These are phyloP conservation scores for Sinopyrophorus schimmeli DNA, from an alignment of 2,888 invertebrate genomes.

Conservation along the genomic window DNA sequence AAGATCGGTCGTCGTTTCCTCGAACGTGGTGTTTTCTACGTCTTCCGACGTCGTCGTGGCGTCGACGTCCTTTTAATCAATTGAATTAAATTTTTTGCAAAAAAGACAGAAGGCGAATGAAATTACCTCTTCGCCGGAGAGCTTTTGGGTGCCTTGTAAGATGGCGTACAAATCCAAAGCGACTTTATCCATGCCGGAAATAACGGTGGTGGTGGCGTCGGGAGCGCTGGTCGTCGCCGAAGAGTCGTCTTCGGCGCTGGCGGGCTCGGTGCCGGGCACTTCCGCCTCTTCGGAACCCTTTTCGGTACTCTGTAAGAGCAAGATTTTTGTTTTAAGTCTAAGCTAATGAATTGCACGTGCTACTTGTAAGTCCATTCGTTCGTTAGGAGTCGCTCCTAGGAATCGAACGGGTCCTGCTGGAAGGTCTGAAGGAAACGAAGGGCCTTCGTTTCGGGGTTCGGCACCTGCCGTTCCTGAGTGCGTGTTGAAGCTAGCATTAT, in stretches of 20 bases:
- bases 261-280: conserved; percentile 3
- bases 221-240: conserved; percentile 24
- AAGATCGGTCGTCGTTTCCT: conserved; percentile 49
- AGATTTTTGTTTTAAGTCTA: conserved; percentile 26
- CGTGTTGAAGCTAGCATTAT: conserved; percentile 81
- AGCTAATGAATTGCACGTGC: background rate
- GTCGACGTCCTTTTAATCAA: conserved; percentile 37
- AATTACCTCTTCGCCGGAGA: conserved; percentile 49
- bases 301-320: background rate
- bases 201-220: conserved; percentile 64
- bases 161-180: conserved; percentile 83
- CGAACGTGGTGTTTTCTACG: conserved; percentile 45
- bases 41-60: conserved; percentile 38
- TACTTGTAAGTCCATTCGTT: conserved; percentile 51
- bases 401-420: conserved; percentile 62
- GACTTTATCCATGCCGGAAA: conserved; percentile 77
- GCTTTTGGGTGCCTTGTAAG: conserved; percentile 64
- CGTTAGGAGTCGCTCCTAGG: conserved; percentile 63
- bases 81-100: background rate
- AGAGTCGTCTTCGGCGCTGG: background rate
- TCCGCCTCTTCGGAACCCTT: conserved; percentile 5
- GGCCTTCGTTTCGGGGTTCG: conserved; percentile 52
- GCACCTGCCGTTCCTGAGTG: conserved; percentile 63
- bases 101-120: conserved; percentile 3
- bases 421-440: conserved; percentile 61